Percentiles rank a stretch among this genome's conserved stretches.
Conservation (phyloP, 2,797 vertebrate species). For the Percopsis omiscomaycus region DNA sequence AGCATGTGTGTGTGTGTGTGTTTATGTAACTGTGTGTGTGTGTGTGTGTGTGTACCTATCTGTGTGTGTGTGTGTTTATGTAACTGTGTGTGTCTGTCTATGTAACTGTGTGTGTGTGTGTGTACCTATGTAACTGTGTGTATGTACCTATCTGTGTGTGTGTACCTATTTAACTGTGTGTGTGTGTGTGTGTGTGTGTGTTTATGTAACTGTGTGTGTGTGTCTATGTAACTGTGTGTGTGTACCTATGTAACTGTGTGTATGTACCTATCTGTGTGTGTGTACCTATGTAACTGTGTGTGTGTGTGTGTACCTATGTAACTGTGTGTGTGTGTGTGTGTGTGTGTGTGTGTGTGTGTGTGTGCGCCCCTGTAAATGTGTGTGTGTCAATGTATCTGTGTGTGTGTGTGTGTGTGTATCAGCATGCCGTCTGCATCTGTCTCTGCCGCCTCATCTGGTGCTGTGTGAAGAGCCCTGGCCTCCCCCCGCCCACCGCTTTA, state of each 20-base stretch:
- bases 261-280: neutral
- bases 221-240: neutral
- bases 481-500: conserved; percentile 20
- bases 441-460: conserved; percentile 34
- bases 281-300: conserved; percentile 10
- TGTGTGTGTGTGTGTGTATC: neutral
- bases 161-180: neutral
- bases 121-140: conserved; percentile 5
- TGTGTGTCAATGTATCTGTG: conserved; percentile 14
- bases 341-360: neutral
- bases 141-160: neutral
- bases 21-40: conserved; percentile 21
- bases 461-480: conserved; percentile 36
- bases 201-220: neutral
- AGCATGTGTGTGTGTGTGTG: neutral
- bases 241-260: neutral
- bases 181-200: conserved; percentile 17
- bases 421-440: conserved; percentile 24
- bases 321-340: conserved; percentile 2
- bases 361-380: conserved; percentile 32
- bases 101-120: conserved; percentile 22
- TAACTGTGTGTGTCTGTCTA: neutral
- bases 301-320: conserved; percentile 19
- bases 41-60: conserved; percentile 38
- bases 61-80: conserved; percentile 4